Base-by-base conservation (phyloP, 2,888 invertebrate species). In the Melipona bicolor region DNA sequence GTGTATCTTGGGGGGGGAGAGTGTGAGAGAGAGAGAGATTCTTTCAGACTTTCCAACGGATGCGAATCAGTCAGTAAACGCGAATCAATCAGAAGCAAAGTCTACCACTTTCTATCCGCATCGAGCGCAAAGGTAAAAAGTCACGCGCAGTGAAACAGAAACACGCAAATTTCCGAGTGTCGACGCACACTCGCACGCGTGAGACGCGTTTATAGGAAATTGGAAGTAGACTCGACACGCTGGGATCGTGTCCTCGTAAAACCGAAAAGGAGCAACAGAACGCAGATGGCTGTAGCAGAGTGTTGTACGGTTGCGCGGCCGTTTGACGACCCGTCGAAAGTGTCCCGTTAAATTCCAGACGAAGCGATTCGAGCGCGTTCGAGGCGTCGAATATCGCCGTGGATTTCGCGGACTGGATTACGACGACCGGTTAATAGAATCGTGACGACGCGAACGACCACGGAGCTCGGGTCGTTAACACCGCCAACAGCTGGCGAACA, bases 391-490 rank as follows among this genome's bases (percentile, higher is more conserved):
- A 49, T 64, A 70, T 76, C 43, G 75, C 68, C 56, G 67, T 56
- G 75, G 68, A 82, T 59, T 76, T 68, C 68, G 70, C 24, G 77
- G 65, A 43, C 67, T 49, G 83, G 62, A 73, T 68, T 24, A 73
- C 73, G 71, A 69, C 74, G 77, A 76, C 68, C 77, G 64, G 77
- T 78, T 78, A 84, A 80, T 83, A 83, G 81, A 85, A 81, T 77
- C 74, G 67, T 75, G 77, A 27, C 64, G 78, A 75, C 84, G 80
- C 54, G 77, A 84, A 77, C 77, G 77, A 70, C 74, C 72, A 78
- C 70, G 65, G 65, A 74, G 79, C 70, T 76, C 69, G 80, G 77
- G 74, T 83, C 85, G 79, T 85, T 85, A 83, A 83, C 83, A 79
- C 78, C 82, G 78, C 81, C 78, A 84, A 83, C 70, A n/a, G 75